Conservation (phyloP, 2,888 invertebrate species). For the Calameuta idolon region DNA sequence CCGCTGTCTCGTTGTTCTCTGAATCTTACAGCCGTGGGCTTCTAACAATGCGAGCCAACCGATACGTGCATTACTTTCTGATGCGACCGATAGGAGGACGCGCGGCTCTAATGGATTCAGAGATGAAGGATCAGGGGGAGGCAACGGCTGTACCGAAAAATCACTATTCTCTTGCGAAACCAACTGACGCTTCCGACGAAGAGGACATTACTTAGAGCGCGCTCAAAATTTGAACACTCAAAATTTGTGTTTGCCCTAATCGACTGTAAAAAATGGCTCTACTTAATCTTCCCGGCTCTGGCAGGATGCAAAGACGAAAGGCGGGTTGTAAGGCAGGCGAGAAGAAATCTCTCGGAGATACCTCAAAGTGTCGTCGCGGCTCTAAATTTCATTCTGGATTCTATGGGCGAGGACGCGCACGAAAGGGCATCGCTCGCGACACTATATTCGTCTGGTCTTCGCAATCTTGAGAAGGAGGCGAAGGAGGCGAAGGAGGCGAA, state of each 20-base stretch:
- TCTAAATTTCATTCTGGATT: slow-evolving; percentile 6
- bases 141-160: no score
- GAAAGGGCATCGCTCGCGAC: slow-evolving; percentile 20
- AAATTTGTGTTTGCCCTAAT: no score
- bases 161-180: no score
- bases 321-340: no score
- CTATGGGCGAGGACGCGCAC: neutral
- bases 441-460: slow-evolving; percentile 9
- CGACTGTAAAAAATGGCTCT: no score
- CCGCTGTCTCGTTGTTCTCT: neutral
- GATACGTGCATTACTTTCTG: slow-evolving; percentile 13
- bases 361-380: neutral
- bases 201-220: no score
- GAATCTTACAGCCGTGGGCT: slow-evolving; percentile 5
- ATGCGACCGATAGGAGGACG: slow-evolving; percentile 10
- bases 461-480: slow-evolving; percentile 15
- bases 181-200: no score
- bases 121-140: neutral
- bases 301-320: no score
- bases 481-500: slow-evolving; percentile 21
- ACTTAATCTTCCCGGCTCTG: no score
- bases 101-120: slow-evolving; percentile 12
- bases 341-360: no score
- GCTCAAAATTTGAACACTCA: no score
- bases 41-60: slow-evolving; percentile 5